Evolutionary conservation across 1,140 invertebrate species (phyloP), one percentile per base, ranked within the genome.

Genomic region (Aphaenogaster floridana): DNA sequence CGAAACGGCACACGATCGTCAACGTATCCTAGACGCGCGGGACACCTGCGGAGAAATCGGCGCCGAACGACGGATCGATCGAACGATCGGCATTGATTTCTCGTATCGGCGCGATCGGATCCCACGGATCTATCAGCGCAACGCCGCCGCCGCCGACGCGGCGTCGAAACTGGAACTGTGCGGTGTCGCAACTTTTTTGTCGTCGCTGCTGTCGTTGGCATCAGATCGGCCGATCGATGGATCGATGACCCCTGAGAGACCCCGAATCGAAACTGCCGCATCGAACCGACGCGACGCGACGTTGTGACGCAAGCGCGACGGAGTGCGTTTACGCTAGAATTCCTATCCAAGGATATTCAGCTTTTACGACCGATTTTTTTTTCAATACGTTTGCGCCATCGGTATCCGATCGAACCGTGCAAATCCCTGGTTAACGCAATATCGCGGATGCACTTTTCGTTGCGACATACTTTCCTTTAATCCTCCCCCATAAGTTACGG

Each of bases 11-110:
- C 78, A 81, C 66, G 81, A 76, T 90, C 85, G 81, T 69, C 68
- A 72, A 74, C 74, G 64, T 78, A 85, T 86, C 59, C 48, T 9
- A 68, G 89, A 76, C 48, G 42, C 13, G 17, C 7, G 42, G 90
- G 61, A 91, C 90, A 91, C 90, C 90, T 90, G 90, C 78, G 86
- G 90, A 88, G 90, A 91, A 91, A 91, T 91, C 90, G 90, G 89
- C 87, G 66, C 54, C 83, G 77, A 88, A 42, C 87, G 81, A 64
- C 79, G 50, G 86, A 90, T 85, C 88, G 88, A 88, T 90, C 74
- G 61, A 83, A 83, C 36, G 84, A 88, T 89, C 85, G 71, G 76
- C 89, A 85, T 64, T 72, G 89, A 90, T 90, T 90, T 78, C 77
- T 88, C 59, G 71, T 61, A 77, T 86, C 81, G 57, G 68, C 11